Evolutionary conservation across 2,888 invertebrate species (phyloP).

Genomic region (Eilema sororculum): DNA sequence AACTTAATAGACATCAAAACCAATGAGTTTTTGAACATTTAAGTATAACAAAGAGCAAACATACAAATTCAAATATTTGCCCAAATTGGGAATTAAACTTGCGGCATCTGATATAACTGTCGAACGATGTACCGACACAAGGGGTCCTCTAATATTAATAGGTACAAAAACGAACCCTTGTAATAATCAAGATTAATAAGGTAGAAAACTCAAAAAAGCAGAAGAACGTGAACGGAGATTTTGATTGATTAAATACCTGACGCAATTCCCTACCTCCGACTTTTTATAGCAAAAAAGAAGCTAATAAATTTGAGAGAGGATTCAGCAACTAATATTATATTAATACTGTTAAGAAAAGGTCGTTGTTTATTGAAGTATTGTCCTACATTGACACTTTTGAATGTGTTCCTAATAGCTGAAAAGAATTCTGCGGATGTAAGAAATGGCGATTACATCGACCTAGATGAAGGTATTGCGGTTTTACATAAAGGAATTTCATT

Average conservation of each 20-base stretch:
- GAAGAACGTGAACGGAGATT: neutral
- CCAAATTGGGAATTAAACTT: no score
- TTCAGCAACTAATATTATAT: neutral
- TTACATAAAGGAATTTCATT: no score
- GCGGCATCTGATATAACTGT: no score
- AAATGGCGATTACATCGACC: neutral
- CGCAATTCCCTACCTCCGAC: neutral
- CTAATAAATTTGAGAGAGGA: neutral
- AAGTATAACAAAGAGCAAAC: no score
- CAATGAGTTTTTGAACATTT: no score
- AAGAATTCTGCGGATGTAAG: neutral
- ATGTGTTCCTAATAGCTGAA: neutral
- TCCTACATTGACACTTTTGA: neutral
- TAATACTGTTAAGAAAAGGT: neutral
- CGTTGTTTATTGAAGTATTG: neutral
- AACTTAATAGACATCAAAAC: no score
- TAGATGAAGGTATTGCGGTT: no score
- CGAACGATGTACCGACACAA: neutral
- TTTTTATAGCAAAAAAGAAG: neutral
- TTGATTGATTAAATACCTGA: slow-evolving; percentile 1
- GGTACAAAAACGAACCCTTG: neutral
- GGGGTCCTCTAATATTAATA: neutral
- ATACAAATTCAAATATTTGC: neutral
- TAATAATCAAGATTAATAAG: neutral
- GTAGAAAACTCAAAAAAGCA: neutral